Evolutionary conservation across 2,113 vertebrate species (phyloP).

Genomic region (Sander lucioperca): DNA sequence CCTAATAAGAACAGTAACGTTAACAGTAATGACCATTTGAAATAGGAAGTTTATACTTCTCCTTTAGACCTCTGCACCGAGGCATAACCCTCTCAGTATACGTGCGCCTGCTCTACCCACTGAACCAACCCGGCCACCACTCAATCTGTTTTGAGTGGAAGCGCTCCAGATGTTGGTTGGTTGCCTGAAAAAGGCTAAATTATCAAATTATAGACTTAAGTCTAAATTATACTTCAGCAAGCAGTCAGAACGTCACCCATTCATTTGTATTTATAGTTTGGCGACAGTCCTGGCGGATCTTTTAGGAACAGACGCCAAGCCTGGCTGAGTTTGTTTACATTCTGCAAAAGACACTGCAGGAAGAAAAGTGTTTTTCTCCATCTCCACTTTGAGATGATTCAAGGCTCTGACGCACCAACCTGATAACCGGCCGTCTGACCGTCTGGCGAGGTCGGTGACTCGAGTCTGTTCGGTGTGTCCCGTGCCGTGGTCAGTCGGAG

Average conservation of each 20-base stretch:
- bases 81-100: too few species aligned
- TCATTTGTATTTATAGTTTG: constrained; percentile 7
- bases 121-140: too few species aligned
- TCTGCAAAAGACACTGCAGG: neutral
- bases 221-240: constrained; percentile 8
- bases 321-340: constrained; percentile 32
- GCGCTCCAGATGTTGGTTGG: constrained; percentile 3
- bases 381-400: neutral
- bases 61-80: too few species aligned
- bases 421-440: too few species aligned
- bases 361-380: neutral
- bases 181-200: constrained; percentile 15
- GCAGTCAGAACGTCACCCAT: neutral
- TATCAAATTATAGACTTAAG: constrained; percentile 18
- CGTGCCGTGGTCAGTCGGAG: too few species aligned
- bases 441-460: too few species aligned
- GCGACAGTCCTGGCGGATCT: neutral
- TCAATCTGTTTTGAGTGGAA: neutral
- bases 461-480: too few species aligned
- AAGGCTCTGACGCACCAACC: too few species aligned
- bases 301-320: neutral
- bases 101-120: too few species aligned
- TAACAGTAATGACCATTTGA: too few species aligned
- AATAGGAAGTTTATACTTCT: too few species aligned
- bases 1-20: too few species aligned